Evolutionary conservation across 2,113 vertebrate species (phyloP), one percentile per base, ranked within the genome.

Genomic region (Oophaga pumilio): DNA sequence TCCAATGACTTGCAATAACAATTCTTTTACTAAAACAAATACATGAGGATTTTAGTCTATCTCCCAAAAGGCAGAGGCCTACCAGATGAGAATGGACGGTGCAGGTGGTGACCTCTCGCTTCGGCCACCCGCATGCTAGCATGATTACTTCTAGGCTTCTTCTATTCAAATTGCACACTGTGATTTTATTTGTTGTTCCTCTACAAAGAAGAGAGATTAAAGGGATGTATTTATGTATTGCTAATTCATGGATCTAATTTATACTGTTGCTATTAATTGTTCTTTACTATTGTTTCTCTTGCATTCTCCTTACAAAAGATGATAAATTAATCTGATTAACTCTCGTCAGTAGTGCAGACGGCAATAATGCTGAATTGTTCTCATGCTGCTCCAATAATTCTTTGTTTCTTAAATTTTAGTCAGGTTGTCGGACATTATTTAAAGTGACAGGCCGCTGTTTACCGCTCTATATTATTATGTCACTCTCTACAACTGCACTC

Each of bases 391-490:
- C 53, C 59, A 22, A 56, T 69, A 71, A 69, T 26, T 8, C 43
- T 85, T 64, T 53, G 85, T n/a, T 66, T 62, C 60, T n/a, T 11
- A 22, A 60, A n/a, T 53, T 53, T 78, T 8, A 17, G 14, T 69
- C 76, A 86, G n/a, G 14, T 20, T 28, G 60, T 60, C 57, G 24
- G 64, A 26, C 56, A 76, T 28, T 85, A 81, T 79, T 87, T 87
- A 81, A 87, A 87, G 76, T 80, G 77, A 80, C 64, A 87, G 77
- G 50, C 50, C 6, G 49, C 50, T 76, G 62, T 76, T 60, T 85
- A 60, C 28, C 76, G 57, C 84, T 85, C 84, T 85, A 50, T 64
- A 73, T 87, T 28, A 87, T 80, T 80, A 87, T 60, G 76, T 78
- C 76, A 60, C 76, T 60, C 49, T 86, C 64, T 86, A 62, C 24